phyloP scores from a whole-genome alignment of 2,797 vertebrate genomes.

The Botia almorhae region DNA sequence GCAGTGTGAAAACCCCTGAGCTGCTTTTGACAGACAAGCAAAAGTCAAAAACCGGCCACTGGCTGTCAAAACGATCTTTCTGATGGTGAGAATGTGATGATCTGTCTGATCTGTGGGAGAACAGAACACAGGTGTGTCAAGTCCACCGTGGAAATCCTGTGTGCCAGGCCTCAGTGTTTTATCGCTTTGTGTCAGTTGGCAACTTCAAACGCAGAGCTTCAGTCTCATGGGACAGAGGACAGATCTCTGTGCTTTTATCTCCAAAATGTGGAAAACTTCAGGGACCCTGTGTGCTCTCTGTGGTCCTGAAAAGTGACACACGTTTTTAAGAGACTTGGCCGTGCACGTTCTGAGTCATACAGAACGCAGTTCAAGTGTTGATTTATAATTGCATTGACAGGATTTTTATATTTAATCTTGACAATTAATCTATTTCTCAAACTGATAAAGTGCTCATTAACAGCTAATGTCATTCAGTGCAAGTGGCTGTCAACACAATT shows the following conservation, averaged over 20 bases:
- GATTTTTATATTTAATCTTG: background rate
- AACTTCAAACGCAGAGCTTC: conserved; percentile 42
- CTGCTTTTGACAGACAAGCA: too few relatives aligned
- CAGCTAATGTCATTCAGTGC: background rate
- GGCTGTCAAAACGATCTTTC: conserved; percentile 10
- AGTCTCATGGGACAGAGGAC: conserved; percentile 55
- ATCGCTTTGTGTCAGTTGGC: conserved; percentile 57
- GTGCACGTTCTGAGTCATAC: background rate
- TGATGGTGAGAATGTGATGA: conserved; percentile 29
- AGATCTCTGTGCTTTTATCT: conserved; percentile 40
- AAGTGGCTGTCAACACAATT: too few relatives aligned
- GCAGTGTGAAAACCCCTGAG: too few relatives aligned
- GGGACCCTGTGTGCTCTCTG: conserved; percentile 10
- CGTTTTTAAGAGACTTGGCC: background rate
- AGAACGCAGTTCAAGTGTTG: too few relatives aligned
- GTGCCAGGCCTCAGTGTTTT: conserved; percentile 52
- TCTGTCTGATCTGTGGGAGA: conserved; percentile 19
- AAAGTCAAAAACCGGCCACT: background rate
- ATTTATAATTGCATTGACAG: background rate
- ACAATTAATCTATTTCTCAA: background rate
- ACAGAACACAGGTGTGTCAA: conserved; percentile 34
- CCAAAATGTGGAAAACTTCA: conserved; percentile 48
- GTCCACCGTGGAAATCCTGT: conserved; percentile 61
- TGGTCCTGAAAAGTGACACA: conserved; percentile 31
- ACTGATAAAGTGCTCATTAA: background rate